Evolutionary conservation across 2,113 vertebrate genomes (phyloP).

Genomic region (Poecile atricapillus): DNA sequence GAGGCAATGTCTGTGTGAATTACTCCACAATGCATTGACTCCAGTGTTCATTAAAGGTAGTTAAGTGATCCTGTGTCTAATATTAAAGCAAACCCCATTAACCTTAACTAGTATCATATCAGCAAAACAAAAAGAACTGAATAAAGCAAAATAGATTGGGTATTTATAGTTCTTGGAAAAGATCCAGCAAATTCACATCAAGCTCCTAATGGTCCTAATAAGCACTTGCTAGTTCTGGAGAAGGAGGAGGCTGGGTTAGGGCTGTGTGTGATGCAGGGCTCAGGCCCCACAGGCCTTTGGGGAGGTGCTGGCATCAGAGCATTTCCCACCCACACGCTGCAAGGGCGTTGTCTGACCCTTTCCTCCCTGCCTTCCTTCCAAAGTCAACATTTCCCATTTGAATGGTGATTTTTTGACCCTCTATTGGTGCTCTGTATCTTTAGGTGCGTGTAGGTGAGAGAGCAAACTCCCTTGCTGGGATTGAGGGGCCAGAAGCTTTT

Average conservation of each 20-base stretch:
- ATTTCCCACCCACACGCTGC: not conserved
- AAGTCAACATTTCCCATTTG: not conserved
- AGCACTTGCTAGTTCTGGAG: not conserved
- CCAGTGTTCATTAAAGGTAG: conserved; percentile 53
- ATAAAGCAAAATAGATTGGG: conserved; percentile 47
- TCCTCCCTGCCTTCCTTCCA: not conserved
- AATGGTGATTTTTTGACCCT: not conserved
- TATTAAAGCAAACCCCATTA: conserved; percentile 62
- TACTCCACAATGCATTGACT: conserved; percentile 33
- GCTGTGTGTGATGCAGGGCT: not conserved
- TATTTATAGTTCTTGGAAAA: conserved; percentile 52
- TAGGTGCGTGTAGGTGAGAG: accelerated
- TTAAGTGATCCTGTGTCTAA: conserved; percentile 47
- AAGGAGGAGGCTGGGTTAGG: not conserved
- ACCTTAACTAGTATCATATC: conserved; percentile 61
- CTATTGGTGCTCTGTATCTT: accelerated
- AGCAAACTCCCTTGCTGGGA: not conserved
- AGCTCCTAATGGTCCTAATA: conserved; percentile 32
- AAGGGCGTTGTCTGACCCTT: not conserved
- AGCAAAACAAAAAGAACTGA: conserved; percentile 64
- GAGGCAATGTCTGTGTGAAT: conserved; percentile 45
- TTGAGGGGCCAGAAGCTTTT: not conserved
- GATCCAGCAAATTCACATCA: conserved; percentile 36
- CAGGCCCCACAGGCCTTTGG: not conserved
- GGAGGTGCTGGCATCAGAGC: not conserved